Conservation (phyloP, 2,888 invertebrate species). For the Chaetoderma sp. region DNA sequence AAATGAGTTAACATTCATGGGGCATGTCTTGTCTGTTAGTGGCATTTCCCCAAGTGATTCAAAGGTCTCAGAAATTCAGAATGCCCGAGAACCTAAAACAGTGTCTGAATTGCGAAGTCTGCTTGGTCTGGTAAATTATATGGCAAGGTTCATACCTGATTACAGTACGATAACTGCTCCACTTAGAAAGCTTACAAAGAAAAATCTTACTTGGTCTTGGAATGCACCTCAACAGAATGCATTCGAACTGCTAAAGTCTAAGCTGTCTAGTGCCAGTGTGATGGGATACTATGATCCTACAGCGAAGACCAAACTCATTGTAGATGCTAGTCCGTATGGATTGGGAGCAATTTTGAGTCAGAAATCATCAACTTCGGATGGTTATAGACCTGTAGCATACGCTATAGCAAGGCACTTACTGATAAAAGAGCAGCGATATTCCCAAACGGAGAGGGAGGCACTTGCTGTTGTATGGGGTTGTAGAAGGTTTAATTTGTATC, state of each 20-base stretch:
- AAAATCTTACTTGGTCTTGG: background rate
- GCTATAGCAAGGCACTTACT: background rate
- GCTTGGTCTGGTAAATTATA: conserved; percentile 6
- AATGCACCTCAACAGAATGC: background rate
- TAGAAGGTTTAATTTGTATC: conserved; percentile 21
- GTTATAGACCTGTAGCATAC: too few species aligned
- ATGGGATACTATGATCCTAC: background rate
- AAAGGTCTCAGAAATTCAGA: conserved; percentile 10
- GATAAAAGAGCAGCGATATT: background rate
- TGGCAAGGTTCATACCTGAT: background rate
- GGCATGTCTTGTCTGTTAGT: too few species aligned
- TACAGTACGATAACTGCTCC: background rate
- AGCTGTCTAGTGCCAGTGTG: background rate
- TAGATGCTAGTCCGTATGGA: background rate
- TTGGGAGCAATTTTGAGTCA: background rate
- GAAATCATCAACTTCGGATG: background rate
- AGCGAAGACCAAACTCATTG: too few species aligned
- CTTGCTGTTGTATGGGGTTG: conserved; percentile 21
- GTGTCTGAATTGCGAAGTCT: conserved; percentile 1
- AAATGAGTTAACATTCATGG: conserved; percentile 6
- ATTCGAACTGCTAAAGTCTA: background rate
- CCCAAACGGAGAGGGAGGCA: conserved; percentile 14
- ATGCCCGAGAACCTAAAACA: conserved; percentile 5
- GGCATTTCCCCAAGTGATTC: background rate
- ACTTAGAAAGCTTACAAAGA: background rate